phyloP scores from a whole-genome alignment of 2,888 invertebrate species.

The Pristionchus japonicus region DNA sequence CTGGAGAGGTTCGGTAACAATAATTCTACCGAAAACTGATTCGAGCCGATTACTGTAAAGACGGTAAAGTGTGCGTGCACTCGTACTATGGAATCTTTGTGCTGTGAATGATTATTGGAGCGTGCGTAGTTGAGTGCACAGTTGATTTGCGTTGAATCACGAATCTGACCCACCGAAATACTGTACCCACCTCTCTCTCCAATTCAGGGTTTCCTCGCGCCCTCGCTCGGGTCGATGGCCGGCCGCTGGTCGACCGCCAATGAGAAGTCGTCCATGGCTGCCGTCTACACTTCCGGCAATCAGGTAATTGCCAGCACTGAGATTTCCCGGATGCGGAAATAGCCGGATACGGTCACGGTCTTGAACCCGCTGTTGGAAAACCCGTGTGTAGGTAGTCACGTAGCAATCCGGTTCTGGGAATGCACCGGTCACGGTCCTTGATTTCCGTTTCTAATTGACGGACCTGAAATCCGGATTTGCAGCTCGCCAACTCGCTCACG shows the following conservation, averaged over 20 bases:
- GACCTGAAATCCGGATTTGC: neutral
- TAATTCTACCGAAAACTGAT: neutral
- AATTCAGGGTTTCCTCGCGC: slow-evolving; percentile 61
- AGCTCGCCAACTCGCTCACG: slow-evolving; percentile 43
- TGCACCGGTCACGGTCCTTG: too few relatives aligned
- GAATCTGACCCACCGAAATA: neutral
- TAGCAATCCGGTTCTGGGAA: neutral
- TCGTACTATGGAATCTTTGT: too few relatives aligned
- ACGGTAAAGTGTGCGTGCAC: too few relatives aligned
- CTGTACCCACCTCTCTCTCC: neutral
- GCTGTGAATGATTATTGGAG: too few relatives aligned
- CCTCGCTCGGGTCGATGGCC: slow-evolving; percentile 55
- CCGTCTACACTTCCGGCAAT: slow-evolving; percentile 68
- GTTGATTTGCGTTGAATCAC: neutral
- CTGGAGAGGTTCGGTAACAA: slow-evolving; percentile 58
- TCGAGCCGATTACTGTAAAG: too few relatives aligned
- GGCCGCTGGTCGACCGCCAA: slow-evolving; percentile 64
- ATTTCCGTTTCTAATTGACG: neutral
- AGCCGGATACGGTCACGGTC: too few relatives aligned
- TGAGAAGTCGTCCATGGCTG: slow-evolving; percentile 62
- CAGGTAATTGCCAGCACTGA: slow-evolving; percentile 51
- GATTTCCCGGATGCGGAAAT: too few relatives aligned
- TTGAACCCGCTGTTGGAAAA: too few relatives aligned
- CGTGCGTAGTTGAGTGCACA: too few relatives aligned
- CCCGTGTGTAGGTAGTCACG: too few relatives aligned